Evolutionary conservation across 30 jellyfish, hydroid and myxozoan genomes (phyloP), one percentile per base, ranked within the genome.

Genomic region (Pelagia noctiluca): DNA sequence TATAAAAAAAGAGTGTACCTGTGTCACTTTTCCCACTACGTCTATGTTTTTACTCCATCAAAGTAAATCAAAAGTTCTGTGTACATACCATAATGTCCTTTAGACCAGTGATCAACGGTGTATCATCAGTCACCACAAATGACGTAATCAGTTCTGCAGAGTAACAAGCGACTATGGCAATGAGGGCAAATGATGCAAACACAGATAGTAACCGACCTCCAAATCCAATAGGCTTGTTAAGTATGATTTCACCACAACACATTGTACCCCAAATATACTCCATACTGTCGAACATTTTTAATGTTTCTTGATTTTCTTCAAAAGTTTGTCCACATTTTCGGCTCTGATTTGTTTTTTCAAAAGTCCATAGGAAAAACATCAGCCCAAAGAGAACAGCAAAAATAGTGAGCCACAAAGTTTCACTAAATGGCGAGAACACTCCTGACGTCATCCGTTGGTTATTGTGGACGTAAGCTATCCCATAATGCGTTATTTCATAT

Each of bases 141-240:
- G 49, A 71, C 22, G 94, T 84, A 35, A 84, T 73, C 71, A 84
- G 67, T 38, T 71, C 73, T 28, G 88, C 88, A 57, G 94, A 84
- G 76, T 84, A 84, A 22, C 76, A 82, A 22, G 92, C 47, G n/a
- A 70, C 75, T 3, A 70, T 50, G 75, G 70, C 22, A 22, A 82
- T 82, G 33, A 83, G 53, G 34, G 57, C 85, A 61, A 34, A 69
- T 26, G 92, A 52, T 0, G 70, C 4, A n/a, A 82, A 61, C 19
- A 82, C 57, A 18, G 66, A 46, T 2, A 73, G 64, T 5, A 70
- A 72, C 23, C 57, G 92, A 65, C 92, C 57, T 10, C 80, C 85
- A 13, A 48, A 23, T 1, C 80, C 36, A 21, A 29, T 11, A 37
- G 92, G 92, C 75, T 82, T 82, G 33, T 67, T 64, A 0, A 68